Base-by-base conservation (phyloP, 2,797 vertebrate species). In the Falco novaeseelandiae region DNA sequence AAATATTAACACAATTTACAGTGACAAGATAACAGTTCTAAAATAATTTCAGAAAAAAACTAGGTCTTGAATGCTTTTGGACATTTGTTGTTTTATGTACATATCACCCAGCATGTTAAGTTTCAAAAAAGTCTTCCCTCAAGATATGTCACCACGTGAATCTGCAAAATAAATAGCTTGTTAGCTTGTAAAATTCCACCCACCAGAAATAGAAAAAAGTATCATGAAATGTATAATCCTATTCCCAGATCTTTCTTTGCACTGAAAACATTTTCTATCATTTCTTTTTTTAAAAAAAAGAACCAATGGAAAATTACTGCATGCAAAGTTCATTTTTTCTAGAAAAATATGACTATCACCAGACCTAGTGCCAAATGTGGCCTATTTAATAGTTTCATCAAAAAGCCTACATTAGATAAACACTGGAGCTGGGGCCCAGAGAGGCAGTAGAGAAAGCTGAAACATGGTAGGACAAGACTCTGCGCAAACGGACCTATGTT, bases 391-490 rank as follows among this genome's bases (percentile, higher is more conserved):
- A 71, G 30, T 67, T 93, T 78, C 26, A 69, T 42, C 49, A 79
- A 72, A 71, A 88, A 90, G 74, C 23, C 36, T 78, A 40, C 44
- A 44, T 62, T 89, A 78, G 36, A 83, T 46, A 88, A 94, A 88
- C 48, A 92, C 52, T 67, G 72, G 9, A 78, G 27, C 25, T 34
- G 3, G n/a, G 34, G 59, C 79, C 67, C 61, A 34, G 25, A 62
- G 55, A 32, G 11, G 34, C 3, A 66, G 32, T 7, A 9, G 22
- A 83, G 63, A 88, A 91, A 86, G 36, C 1, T 1, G 6, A 90
- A 93, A 51, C 22, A 40, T 9, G 40, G 88, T 1, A 83, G 57
- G 48, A 83, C 36, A 63, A n/a, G 80, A 83, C 55, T 29, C 14
- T 52, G 44, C 0, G 8, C 61, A 92, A 81, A 52, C 48, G 78